These are phyloP conservation scores for Musca vetustissima DNA, from an alignment of 1,140 invertebrate genomes.

Conservation along the genomic window DNA sequence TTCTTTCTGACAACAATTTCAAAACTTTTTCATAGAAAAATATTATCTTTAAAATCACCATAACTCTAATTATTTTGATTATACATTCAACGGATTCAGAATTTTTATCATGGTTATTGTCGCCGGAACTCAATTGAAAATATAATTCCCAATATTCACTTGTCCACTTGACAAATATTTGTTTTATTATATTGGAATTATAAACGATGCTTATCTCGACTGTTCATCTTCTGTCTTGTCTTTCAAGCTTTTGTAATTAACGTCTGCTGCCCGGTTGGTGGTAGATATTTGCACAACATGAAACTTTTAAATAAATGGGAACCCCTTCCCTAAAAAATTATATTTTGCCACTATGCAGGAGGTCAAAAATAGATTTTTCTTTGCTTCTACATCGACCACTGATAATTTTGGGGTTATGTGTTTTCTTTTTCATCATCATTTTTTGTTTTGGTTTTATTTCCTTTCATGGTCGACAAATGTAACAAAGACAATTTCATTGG, in stretches of 20 bases:
- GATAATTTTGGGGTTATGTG: not conserved
- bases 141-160: no score
- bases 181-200: constrained; percentile 14
- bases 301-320: constrained; percentile 1
- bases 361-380: no score
- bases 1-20: no score
- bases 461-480: not conserved
- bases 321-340: not conserved
- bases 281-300: constrained; percentile 1
- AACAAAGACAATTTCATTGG: not conserved
- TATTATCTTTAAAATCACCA: no score
- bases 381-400: not conserved
- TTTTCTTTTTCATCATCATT: not conserved
- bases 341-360: no score
- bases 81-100: no score
- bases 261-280: not conserved
- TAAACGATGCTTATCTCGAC: not conserved
- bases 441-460: not conserved
- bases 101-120: no score
- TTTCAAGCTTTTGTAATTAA: constrained; percentile 4
- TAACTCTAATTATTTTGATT: no score
- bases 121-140: no score
- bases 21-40: no score
- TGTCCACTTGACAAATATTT: not conserved
- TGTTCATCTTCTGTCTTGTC: not conserved